Evolutionary conservation across 1,140 invertebrate species (phyloP), one percentile per base, ranked within the genome.

Genomic region (Zaprionus lachaisei): DNA sequence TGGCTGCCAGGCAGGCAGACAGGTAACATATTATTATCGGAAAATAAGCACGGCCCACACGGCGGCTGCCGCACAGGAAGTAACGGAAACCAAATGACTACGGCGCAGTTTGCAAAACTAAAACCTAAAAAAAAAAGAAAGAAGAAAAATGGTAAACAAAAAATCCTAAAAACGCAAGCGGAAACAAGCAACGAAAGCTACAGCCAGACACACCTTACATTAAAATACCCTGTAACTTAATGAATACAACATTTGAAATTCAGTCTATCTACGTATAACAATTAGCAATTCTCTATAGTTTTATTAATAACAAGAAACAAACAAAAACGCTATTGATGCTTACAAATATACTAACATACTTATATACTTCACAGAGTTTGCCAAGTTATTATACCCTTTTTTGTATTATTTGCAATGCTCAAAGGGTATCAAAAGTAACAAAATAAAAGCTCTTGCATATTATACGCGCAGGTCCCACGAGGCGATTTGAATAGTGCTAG

Each of bases 1-100:
- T 56, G 49, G 49, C 20, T 49, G 51, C 28, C 24, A n/a, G 24
- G 15, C 26, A 31, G 28, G 24, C 62, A 31, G 44, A 80, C 71
- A 79, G 75, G 66, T 84, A 89, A 90, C 85, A 83, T 90, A 90
- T 89, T 87, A 87, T 87, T 84, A 89, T 84, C 84, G 85, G 69
- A 81, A 81, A 87, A 90, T 65, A 77, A 73, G 72, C 34, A 67
- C 41, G 58, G 69, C 47, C 44, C 47, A 31, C 41, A 66, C 49
- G 70, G 51, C 79, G 62, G 66, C 79, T 57, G 66, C 79, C 72
- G 74, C 68, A 80, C 82, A 89, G 85, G 86, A 91, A 91, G 67
- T 62, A 67, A 56, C 73, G 86, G 77, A 89, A 91, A 81, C 79
- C 79, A 60, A 90, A 86, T 91, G 86, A 91, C 79, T 91, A 86